phyloP scores from a whole-genome alignment of 2,113 vertebrate species.

The Periophthalmus modestus region DNA sequence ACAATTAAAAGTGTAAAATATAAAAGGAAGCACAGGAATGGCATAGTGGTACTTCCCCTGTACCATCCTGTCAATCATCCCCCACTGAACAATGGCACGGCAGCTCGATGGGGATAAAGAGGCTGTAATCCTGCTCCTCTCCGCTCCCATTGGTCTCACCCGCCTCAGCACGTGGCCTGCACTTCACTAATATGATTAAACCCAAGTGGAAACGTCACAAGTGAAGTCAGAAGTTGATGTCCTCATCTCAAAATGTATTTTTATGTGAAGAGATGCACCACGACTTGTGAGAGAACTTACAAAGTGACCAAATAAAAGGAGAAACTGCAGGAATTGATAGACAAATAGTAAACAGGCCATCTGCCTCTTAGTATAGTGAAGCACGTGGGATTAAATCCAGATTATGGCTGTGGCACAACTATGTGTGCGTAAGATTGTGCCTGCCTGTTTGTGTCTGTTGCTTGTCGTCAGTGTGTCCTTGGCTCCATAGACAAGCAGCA shows the following conservation, averaged over 20 bases:
- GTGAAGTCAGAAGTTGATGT: slow-evolving; percentile 25
- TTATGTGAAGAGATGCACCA: slow-evolving; percentile 5
- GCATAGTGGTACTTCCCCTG: slow-evolving; percentile 18
- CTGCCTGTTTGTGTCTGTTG: slow-evolving; percentile 74
- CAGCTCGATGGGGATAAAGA: slow-evolving; percentile 63
- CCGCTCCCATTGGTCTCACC: slow-evolving; percentile 36
- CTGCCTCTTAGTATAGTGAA: slow-evolving; percentile 84
- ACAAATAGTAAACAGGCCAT: slow-evolving; percentile 86
- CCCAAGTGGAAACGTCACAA: slow-evolving; percentile 40
- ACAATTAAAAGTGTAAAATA: background rate
- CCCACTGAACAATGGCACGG: slow-evolving; percentile 51
- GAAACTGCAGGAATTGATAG: slow-evolving; percentile 60
- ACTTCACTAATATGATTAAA: slow-evolving; percentile 73
- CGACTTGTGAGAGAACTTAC: slow-evolving; percentile 40
- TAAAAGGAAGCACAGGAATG: background rate
- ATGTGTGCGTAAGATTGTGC: slow-evolving; percentile 49
- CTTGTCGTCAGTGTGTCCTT: slow-evolving; percentile 80
- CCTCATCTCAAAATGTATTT: slow-evolving; percentile 31
- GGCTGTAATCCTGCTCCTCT: slow-evolving; percentile 62
- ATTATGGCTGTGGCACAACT: slow-evolving; percentile 82
- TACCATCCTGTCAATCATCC: slow-evolving; percentile 47
- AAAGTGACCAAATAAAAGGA: slow-evolving; percentile 73
- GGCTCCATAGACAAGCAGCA: slow-evolving; percentile 74
- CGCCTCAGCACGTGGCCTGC: slow-evolving; percentile 48
- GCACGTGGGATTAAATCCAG: slow-evolving; percentile 90